A percentile compares a stretch with the other conserved stretches of the same genome.
Evolutionary conservation across 2,113 vertebrate species (phyloP).

Genomic region (Stomatorhinus ivindoensis): DNA sequence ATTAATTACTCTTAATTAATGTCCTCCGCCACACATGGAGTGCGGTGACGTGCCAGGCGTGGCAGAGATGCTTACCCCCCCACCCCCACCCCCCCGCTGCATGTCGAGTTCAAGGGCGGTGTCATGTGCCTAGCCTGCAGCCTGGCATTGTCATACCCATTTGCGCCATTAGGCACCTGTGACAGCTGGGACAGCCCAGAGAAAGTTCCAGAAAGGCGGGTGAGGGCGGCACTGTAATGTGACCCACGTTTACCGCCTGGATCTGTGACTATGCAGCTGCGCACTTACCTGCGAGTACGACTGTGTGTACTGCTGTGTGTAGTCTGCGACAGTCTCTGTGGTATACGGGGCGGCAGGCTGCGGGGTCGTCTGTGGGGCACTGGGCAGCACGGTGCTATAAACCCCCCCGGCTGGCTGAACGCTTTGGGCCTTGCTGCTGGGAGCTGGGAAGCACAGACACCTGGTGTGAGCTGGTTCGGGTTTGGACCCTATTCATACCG

Average conservation of each 20-base stretch:
- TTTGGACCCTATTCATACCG: neutral
- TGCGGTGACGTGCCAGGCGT: neutral
- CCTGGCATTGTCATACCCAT: neutral
- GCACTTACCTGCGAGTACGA: constrained; percentile 63
- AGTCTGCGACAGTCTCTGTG: constrained; percentile 65
- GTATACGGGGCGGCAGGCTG: constrained; percentile 57
- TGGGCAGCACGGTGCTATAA: constrained; percentile 55
- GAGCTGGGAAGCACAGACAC: constrained; percentile 40
- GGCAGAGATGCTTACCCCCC: neutral
- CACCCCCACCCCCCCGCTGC: neutral
- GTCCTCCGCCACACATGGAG: neutral
- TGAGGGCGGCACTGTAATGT: neutral
- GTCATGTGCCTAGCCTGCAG: neutral
- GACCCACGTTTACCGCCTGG: neutral
- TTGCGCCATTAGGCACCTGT: neutral
- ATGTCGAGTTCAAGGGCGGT: neutral
- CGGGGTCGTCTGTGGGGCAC: constrained; percentile 62
- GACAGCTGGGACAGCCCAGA: neutral
- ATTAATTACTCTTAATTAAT: neutral
- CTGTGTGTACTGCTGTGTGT: constrained; percentile 70
- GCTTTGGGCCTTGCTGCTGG: constrained; percentile 63
- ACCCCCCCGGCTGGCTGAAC: constrained; percentile 55
- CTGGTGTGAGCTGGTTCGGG: neutral
- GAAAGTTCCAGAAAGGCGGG: neutral
- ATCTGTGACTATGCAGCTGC: neutral